phyloP scores from a whole-genome alignment of 2,888 invertebrate species.

The Caenorhabditis imperialis region DNA sequence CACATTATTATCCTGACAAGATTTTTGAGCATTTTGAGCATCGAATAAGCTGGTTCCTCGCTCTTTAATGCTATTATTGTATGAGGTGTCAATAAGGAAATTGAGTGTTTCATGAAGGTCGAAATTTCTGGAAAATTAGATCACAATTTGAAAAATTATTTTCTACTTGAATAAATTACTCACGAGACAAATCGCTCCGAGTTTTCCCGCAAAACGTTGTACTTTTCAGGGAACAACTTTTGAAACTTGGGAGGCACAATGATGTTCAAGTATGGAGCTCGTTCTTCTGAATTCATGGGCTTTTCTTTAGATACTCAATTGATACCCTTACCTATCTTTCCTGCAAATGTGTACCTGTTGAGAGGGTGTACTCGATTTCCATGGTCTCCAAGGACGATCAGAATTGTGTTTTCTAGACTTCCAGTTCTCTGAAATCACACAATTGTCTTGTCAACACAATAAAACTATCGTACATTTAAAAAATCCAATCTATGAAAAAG shows the following conservation, averaged over 20 bases:
- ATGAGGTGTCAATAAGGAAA: conserved; percentile 25
- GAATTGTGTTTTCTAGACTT: conserved; percentile 56
- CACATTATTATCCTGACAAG: conserved; percentile 56
- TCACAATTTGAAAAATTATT: not conserved
- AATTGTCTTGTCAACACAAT: not conserved
- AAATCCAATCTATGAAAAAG: conserved; percentile 41
- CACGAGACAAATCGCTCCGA: conserved; percentile 57
- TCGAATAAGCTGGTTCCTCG: conserved; percentile 53
- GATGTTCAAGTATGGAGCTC: conserved; percentile 59
- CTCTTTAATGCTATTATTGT: conserved; percentile 6
- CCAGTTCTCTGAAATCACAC: conserved; percentile 37
- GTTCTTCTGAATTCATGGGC: conserved; percentile 53
- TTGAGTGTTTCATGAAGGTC: conserved; percentile 61
- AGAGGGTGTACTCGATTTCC: conserved; percentile 60
- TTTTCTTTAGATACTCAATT: too few species aligned
- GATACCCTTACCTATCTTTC: conserved; percentile 56
- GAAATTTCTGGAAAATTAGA: conserved; percentile 53
- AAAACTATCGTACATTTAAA: conserved; percentile 32
- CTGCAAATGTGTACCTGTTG: conserved; percentile 54
- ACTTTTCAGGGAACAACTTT: conserved; percentile 37
- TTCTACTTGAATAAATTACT: too few species aligned
- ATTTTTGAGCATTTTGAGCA: conserved; percentile 36
- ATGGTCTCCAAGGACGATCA: conserved; percentile 66
- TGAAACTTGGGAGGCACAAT: conserved; percentile 43
- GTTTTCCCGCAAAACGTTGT: conserved; percentile 35